Evolutionary conservation across 2,888 invertebrate genomes (phyloP).

Genomic region (Diplazon laetatorius): DNA sequence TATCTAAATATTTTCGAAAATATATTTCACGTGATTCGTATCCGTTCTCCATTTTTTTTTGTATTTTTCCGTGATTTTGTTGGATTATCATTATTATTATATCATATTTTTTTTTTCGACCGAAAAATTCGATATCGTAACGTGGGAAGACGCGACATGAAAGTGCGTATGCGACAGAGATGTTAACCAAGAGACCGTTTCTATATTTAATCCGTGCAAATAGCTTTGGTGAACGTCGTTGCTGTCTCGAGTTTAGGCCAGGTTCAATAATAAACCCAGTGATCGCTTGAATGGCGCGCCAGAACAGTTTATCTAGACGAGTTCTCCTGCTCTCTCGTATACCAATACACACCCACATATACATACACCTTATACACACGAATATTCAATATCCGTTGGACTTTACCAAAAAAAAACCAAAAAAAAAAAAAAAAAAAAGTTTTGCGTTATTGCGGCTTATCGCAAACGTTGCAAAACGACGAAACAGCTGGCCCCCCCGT

Average conservation of each 20-base stretch:
- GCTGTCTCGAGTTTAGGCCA: slow-evolving; percentile 59
- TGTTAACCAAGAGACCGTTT: slow-evolving; percentile 52
- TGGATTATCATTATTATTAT: no score
- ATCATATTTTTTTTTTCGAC: no score
- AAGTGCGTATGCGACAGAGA: slow-evolving; percentile 23
- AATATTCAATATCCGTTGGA: no score
- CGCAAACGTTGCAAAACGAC: no score
- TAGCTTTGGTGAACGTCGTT: slow-evolving; percentile 60
- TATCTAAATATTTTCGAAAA: background rate
- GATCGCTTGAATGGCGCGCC: slow-evolving; percentile 66
- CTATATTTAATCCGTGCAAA: slow-evolving; percentile 66
- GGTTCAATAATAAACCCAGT: slow-evolving; percentile 73
- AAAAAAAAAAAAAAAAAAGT: no score
- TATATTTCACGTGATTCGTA: no score
- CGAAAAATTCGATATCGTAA: background rate
- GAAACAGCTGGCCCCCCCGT: no score
- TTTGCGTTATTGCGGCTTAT: no score
- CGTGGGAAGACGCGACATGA: background rate
- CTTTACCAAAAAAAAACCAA: no score
- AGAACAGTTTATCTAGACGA: slow-evolving; percentile 67
- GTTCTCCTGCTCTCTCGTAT: slow-evolving; percentile 55
- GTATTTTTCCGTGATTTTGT: no score
- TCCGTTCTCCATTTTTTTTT: no score
- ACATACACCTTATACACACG: no score
- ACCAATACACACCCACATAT: background rate